These are phyloP conservation scores for Selene dorsalis DNA, from an alignment of 2,797 vertebrate species.

Conservation along the genomic window DNA sequence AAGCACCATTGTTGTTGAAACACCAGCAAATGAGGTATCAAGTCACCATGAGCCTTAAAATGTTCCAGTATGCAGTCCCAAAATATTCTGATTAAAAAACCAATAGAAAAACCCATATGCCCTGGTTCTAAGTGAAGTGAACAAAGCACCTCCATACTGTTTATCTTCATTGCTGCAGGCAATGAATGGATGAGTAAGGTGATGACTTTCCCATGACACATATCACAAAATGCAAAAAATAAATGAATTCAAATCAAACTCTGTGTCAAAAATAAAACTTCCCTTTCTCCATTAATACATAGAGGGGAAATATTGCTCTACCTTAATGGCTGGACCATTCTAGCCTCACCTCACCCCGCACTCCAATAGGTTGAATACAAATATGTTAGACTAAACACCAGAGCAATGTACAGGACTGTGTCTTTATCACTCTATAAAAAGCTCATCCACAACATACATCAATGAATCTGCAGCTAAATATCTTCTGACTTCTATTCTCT, in stretches of 20 bases:
- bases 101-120: neutral
- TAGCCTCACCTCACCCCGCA: neutral
- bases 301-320: neutral
- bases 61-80: slow-evolving; percentile 1
- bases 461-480: neutral
- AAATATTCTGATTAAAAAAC: slow-evolving; percentile 12
- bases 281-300: neutral
- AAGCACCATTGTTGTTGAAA: slow-evolving; percentile 45
- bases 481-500: neutral
- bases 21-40: slow-evolving; percentile 45
- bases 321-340: neutral
- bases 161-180: slow-evolving; percentile 26
- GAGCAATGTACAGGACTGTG: neutral
- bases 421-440: neutral
- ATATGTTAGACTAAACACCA: neutral
- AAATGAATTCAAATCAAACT: too few relatives aligned
- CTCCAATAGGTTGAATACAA: neutral
- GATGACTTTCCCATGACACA: neutral
- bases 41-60: slow-evolving; percentile 42
- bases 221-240: neutral
- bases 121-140: slow-evolving; percentile 5
- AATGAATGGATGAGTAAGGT: slow-evolving; percentile 2
- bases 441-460: neutral
- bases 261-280: neutral
- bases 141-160: slow-evolving; percentile 3